Conservation (phyloP, 2,888 invertebrate species). For the Steinernema carpocapsae region DNA sequence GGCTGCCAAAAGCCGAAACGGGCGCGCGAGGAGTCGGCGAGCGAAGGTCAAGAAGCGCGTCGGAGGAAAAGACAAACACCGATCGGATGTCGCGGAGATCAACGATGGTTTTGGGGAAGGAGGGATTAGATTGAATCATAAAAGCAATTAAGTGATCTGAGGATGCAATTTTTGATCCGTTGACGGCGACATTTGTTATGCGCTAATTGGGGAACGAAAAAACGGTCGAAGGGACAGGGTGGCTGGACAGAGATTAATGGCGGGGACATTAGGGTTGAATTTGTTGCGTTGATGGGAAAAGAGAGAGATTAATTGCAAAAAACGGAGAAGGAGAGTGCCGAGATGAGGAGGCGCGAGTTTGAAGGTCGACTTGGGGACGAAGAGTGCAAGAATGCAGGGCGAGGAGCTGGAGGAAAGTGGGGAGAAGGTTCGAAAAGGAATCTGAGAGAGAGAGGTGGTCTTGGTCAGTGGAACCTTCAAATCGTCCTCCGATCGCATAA, state of each 20-base stretch:
- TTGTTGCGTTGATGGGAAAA: conserved; percentile 28
- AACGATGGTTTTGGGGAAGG: neutral
- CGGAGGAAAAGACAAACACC: neutral
- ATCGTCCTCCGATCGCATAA: too few species aligned
- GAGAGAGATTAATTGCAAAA: conserved; percentile 17
- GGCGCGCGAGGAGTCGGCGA: neutral
- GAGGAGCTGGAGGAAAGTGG: too few species aligned
- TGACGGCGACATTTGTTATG: conserved; percentile 5
- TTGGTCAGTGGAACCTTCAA: too few species aligned
- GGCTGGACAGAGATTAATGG: conserved; percentile 7
- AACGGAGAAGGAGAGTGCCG: conserved; percentile 26
- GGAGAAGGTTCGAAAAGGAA: too few species aligned
- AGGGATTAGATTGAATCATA: conserved; percentile 19
- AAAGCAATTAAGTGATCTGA: neutral
- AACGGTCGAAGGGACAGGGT: neutral
- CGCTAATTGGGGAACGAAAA: conserved; percentile 9
- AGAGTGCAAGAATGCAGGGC: too few species aligned
- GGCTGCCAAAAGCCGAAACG: neutral
- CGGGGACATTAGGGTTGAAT: conserved; percentile 16
- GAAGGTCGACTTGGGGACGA: too few species aligned
- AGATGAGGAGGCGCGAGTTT: neutral
- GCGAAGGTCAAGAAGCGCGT: neutral
- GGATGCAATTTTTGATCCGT: conserved; percentile 8
- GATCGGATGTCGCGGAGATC: conserved; percentile 30
- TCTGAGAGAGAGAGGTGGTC: too few species aligned